Base-by-base conservation (phyloP, 1,140 invertebrate genomes). In the Tachypleus tridentatus region DNA sequence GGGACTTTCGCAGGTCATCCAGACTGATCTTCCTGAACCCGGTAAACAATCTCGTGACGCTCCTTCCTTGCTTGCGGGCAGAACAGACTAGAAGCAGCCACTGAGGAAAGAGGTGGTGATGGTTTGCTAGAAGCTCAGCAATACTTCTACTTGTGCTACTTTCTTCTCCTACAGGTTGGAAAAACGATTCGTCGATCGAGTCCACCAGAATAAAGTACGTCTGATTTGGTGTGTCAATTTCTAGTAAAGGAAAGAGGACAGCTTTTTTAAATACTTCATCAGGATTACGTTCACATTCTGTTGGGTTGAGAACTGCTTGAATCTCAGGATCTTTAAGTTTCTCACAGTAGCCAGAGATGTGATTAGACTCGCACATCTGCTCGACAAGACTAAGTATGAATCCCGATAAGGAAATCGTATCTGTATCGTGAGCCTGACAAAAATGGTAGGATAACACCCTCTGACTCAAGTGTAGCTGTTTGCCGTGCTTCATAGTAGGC, bases 71-170 rank as follows among this genome's bases (percentile, higher is more conserved):
- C 68, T 91, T 87, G 54, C 92, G 81, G 0, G 92, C 91, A 0
- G 93, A 94, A 73, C 91, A 92, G 1, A 97, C 86, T 0, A 97
- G 80, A 56, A 96, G 80, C 51, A 98, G 76, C 93, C 93, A 98
- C 67, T 88, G 87, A 3, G 93, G 94, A 71, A 98, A 86, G n/a
- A 94, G 77, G 71, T 94, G 88, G 73, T 94, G 91, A 75, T 94
- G 89, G 68, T 88, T 88, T 0, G 91, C 87, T 47, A 97, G 76
- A 5, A 97, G 79, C 71, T 93, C 68, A 29, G 68, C 68, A 57
- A 69, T 69, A 50, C 60, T 66, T 50, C 65, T 47, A 29, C 65
- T 69, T 8, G 47, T 49, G 6, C 6, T n/a, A 9, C 7, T 59
- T 29, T 58, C 58, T 9, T 58, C 48, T n/a, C 62, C 62, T 47